Base-by-base conservation (phyloP, 1,140 invertebrate genomes). In the Zophobas morio region DNA sequence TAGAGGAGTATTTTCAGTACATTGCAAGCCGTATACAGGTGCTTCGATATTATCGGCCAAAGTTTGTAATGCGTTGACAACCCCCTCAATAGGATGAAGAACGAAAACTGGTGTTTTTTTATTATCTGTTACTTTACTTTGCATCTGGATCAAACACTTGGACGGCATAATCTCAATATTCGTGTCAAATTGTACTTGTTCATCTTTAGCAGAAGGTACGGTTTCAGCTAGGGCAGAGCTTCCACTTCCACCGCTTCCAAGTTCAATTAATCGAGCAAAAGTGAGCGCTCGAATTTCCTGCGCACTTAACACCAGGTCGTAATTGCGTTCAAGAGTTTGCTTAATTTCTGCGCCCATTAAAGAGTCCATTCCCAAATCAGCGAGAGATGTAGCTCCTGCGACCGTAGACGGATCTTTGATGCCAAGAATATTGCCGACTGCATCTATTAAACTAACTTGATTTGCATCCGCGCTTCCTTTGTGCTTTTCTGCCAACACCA, bases 261-360 rank as follows among this genome's bases (percentile, higher is more conserved):
- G 88, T 83, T 92, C 89, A 51, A 89, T 87, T 0, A 99, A 88
- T 81, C 92, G 92, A 0, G 87, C 90, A 73, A 97, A 93, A 0
- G 94, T 96, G 1, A 97, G 87, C 34, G 87, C 88, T 71, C 97
- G 91, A 81, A 99, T 97, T 86, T 99, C 96, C 83, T 94, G 93
- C 51, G 96, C 93, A 47, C 94, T 93, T n/a, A 99, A 86, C 0
- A 95, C 91, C 36, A 98, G 84, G 86, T 98, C 96, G 86, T 94
- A 98, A 80, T 96, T 96, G 71, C 96, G 90, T 86, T 99, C 97
- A 4, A 99, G 87, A 0, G 95, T 96, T 86, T 99, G 97, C 87
- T 99, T 99, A 77, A 99, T 97, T 89, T 99, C 98, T 0, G 98
- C 96, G 72, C 96, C 96, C 98, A 99, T 99, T 42, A 99, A 88